Base-by-base conservation (phyloP, 2,113 vertebrate genomes). In the Azemiops feae region DNA sequence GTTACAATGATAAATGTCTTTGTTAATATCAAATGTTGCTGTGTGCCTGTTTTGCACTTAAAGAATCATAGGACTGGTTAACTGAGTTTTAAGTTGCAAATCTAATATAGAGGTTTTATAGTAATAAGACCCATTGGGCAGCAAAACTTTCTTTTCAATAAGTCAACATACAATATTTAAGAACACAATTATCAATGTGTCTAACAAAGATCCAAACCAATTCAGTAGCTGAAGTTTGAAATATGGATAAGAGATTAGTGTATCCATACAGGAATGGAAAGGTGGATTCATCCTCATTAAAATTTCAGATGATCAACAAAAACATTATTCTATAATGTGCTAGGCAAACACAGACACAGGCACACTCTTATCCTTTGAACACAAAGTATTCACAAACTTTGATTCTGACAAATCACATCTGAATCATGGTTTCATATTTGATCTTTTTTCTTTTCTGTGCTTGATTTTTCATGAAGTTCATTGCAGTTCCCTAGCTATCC, bases 391-490 rank as follows among this genome's bases (percentile, higher is more conserved):
- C 47, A 50, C 47, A 50, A 9, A 12, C 89, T n/a, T 34, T n/a
- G 54, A 50, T 69, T 74, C 1, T 89, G 0, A 55, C 20, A 5
- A n/a, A 16, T 34, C 12, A 5, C 12, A n/a, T 69, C 30, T 91
- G 89, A 89, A 34, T 91, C 91, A 87, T 69, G 11, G 9, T 1
- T 47, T 81, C n/a, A 52, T 30, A 25, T 60, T 96, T 88, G n/a
- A 55, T 94, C 53, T 58, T 3, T 89, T 25, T 58, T 89, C 58
- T 9, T 16, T 50, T 39, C 39, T 6, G 2, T 39, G 18, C 34
- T 54, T 69, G 30, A 64, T n/a, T 64, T 64, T 92, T 88, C 27
- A n/a, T 25, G 3, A 53, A 39, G 3, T 30, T 54, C 54, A 8
- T 57, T n/a, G 27, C 4, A 91, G 14, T 7, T 91, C 25, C 20